Evolutionary conservation across 1,140 invertebrate genomes (phyloP).

Genomic region (Lucilia sericata): DNA sequence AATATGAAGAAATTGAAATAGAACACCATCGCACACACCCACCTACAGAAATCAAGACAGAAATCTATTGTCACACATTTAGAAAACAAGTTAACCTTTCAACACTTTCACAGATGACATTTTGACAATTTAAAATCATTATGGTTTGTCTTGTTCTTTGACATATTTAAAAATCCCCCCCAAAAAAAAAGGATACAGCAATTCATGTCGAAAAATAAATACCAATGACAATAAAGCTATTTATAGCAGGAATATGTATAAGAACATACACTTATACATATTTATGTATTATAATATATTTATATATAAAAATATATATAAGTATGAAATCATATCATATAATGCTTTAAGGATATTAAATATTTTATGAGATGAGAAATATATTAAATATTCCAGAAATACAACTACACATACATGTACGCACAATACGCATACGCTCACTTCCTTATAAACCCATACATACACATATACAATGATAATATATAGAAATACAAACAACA

Average conservation of each 20-base stretch:
- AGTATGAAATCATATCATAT: neutral
- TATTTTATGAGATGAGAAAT: conserved; percentile 1
- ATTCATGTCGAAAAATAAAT: neutral
- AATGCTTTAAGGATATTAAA: conserved; percentile 25
- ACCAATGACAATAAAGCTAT: neutral
- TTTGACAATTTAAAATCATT: conserved; percentile 6
- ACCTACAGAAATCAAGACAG: neutral
- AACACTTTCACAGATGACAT: conserved; percentile 9
- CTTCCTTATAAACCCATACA: neutral
- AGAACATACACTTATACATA: neutral
- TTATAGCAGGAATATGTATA: neutral
- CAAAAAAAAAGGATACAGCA: neutral
- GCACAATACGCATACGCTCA: neutral
- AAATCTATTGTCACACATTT: neutral
- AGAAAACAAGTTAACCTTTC: neutral
- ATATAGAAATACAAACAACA: neutral
- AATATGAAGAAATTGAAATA: neutral
- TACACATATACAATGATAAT: neutral
- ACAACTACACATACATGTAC: neutral
- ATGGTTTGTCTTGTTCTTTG: neutral
- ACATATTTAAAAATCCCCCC: neutral
- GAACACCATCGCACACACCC: too few relatives aligned
- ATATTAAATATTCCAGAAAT: neutral
- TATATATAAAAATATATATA: neutral
- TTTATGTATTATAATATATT: neutral